These are phyloP conservation scores for Araneus ventricosus DNA, from an alignment of 1,140 invertebrate genomes.

Conservation along the genomic window DNA sequence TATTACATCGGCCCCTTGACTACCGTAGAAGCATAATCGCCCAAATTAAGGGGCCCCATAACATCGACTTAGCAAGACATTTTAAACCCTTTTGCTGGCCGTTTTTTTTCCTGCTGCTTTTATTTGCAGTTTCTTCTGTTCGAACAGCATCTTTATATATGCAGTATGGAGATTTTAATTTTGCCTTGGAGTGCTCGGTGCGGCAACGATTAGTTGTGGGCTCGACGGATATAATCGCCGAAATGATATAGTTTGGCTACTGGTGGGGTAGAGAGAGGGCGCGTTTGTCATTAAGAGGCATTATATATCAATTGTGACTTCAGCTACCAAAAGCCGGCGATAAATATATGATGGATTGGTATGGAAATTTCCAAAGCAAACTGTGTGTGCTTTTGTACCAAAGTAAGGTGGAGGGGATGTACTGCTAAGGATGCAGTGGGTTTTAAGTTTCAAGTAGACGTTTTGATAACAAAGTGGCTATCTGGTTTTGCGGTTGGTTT, in stretches of 20 bases:
- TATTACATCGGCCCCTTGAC: conserved; percentile 53
- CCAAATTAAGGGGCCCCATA: conserved; percentile 60
- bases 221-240: conserved; percentile 10
- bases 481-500: too few relatives aligned
- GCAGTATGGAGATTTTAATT: conserved; percentile 46
- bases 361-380: conserved; percentile 13
- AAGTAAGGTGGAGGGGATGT: not conserved
- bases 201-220: not conserved
- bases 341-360: not conserved
- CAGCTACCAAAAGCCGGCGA: not conserved
- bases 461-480: too few relatives aligned
- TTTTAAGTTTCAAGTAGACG: too few relatives aligned
- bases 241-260: conserved; percentile 51
- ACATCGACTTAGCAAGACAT: conserved; percentile 34
- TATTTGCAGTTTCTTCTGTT: not conserved
- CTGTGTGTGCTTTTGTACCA: not conserved
- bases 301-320: conserved; percentile 46
- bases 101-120: not conserved
- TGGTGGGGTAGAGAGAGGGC: not conserved
- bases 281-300: not conserved
- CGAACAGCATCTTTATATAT: not conserved
- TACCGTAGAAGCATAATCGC: conserved; percentile 51
- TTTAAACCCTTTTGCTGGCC: conserved; percentile 24
- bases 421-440: not conserved
- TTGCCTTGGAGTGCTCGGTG: not conserved